Evolutionary conservation across 2,113 vertebrate species (phyloP).

Genomic region (Peucedramus taeniatus): DNA sequence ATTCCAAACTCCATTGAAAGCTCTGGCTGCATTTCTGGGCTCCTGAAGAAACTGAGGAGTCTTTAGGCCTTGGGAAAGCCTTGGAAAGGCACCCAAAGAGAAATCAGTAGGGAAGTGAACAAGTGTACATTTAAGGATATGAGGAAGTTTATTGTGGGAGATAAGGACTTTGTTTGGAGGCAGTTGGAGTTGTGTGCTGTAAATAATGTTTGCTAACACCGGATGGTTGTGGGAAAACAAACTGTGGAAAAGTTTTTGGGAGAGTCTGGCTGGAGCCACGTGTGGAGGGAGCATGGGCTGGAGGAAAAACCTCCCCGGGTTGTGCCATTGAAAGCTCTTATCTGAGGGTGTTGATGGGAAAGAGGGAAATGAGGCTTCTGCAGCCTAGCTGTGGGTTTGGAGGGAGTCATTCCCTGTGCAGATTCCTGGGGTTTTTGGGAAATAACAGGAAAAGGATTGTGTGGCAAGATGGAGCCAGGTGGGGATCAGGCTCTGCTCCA

Average conservation of each 20-base stretch:
- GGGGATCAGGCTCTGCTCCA: neutral
- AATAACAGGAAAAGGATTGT: neutral
- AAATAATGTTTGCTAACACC: neutral
- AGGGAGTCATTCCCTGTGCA: neutral
- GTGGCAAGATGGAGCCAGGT: neutral
- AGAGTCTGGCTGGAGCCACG: neutral
- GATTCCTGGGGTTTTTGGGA: neutral
- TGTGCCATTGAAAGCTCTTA: neutral
- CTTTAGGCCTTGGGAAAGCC: neutral
- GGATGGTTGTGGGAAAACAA: neutral
- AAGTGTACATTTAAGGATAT: neutral
- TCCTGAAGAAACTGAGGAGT: neutral
- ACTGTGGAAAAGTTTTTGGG: neutral
- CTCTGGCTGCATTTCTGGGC: neutral
- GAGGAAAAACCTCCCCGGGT: neutral
- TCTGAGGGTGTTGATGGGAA: neutral
- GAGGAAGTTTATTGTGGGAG: neutral
- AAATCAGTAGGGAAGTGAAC: neutral
- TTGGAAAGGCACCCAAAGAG: neutral
- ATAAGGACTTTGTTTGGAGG: neutral
- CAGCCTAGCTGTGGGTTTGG: fast-evolving
- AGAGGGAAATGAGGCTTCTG: neutral
- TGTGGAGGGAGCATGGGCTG: neutral
- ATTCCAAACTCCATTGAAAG: neutral
- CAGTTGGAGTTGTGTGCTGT: neutral